Percentiles rank a stretch among this genome's conserved stretches.
Evolutionary conservation across 2,888 invertebrate genomes (phyloP).

Genomic region (Rhorus exstirpatorius): DNA sequence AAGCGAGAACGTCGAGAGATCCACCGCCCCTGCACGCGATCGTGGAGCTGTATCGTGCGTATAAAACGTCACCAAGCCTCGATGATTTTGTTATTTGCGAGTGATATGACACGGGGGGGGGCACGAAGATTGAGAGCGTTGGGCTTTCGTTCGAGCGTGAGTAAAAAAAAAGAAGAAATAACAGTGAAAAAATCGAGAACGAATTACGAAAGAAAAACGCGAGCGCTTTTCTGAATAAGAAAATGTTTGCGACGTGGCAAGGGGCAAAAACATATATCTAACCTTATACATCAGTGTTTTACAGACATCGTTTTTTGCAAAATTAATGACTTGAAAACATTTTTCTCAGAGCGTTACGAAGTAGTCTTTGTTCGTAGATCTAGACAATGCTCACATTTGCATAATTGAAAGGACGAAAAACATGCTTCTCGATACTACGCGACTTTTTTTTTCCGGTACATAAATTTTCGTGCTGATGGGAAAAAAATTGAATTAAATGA

Average conservation of each 20-base stretch:
- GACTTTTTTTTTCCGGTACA: conserved; percentile 3
- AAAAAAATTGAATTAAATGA: conserved; percentile 52
- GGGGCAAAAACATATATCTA: not conserved
- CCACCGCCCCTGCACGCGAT: conserved; percentile 35
- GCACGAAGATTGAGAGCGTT: not conserved
- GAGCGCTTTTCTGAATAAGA: conserved; percentile 20
- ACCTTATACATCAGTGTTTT: not conserved
- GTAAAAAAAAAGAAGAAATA: not conserved
- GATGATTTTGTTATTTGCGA: conserved; percentile 50
- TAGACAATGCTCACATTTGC: not conserved
- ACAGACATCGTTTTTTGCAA: not conserved
- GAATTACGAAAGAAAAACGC: conserved; percentile 30
- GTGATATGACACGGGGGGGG: not conserved
- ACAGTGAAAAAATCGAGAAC: conserved; percentile 12
- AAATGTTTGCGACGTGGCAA: not conserved
- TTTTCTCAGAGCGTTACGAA: not conserved
- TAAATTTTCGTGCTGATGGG: conserved; percentile 25
- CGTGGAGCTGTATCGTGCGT: conserved; percentile 4
- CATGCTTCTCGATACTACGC: not conserved
- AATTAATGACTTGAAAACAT: not conserved
- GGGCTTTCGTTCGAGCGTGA: not conserved
- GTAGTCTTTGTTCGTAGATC: not conserved
- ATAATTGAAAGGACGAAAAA: not conserved
- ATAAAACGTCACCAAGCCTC: conserved; percentile 17
- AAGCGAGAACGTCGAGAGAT: conserved; percentile 15